Base-by-base conservation (phyloP, 2,113 vertebrate genomes). In the Colossoma macropomum region DNA sequence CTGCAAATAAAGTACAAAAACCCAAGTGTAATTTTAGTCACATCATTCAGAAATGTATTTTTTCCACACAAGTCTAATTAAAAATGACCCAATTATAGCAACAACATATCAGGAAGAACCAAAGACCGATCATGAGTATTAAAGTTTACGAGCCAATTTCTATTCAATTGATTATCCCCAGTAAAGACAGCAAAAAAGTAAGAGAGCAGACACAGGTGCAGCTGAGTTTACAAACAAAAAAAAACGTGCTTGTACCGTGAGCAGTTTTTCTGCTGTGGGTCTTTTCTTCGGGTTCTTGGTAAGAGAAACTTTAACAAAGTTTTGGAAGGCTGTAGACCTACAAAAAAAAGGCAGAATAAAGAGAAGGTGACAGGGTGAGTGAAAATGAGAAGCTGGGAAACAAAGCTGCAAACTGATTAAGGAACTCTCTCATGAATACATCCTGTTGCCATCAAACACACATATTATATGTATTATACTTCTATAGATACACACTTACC, bases 271-370 rank as follows among this genome's bases (percentile, higher is more conserved):
- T 56, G 97, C 98, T 7, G 97, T 98, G 0, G 98, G 97, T n/a
- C 98, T 97, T 94, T 96, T 99, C 95, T 97, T 99, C 21, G 98
- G 97, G 71, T 97, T 99, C 94, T 98, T 99, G 27, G 97, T 99
- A 80, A 99, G 94, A 86, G 97, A 96, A 90, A 98, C 92, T 95
- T 99, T 99, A 81, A 99, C 94, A 94, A 99, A 99, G 92, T 95
- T 97, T 84, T 99, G 97, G 94, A 99, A 99, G 81, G 92, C 92
- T 2, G 95, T 88, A 69, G 96, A 97, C 98, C 98, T 99, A 86
- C 30, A 59, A 28, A 86, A 28, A 86, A 54, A 41, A 68, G 75
- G 25, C 80, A 59, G 52, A 59, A 38, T 5, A 25, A 74, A 7
- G 34, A 45, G 41, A 45, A 52, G 38, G 50, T 30, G 38, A 25